phyloP scores from a whole-genome alignment of 1,140 invertebrate species.

The Camponotus pennsylvanicus region DNA sequence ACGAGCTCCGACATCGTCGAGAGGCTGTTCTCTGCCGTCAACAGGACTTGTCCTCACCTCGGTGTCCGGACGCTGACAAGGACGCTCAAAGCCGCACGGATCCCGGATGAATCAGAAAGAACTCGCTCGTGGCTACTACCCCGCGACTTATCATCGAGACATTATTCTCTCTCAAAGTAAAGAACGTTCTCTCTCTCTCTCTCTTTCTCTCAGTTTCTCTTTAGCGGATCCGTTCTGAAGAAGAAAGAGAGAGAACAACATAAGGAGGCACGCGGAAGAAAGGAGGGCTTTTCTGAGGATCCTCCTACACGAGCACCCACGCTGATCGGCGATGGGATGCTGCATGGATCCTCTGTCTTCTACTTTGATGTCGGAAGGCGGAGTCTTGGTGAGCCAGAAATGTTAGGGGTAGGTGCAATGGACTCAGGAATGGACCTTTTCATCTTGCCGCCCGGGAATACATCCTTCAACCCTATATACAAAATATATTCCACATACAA shows the following conservation, averaged over 20 bases:
- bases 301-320: constrained; percentile 81
- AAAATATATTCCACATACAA: no score
- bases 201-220: constrained; percentile 43
- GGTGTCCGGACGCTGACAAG: constrained; percentile 73
- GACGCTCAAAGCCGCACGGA: constrained; percentile 55
- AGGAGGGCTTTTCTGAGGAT: constrained; percentile 78
- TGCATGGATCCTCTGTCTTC: constrained; percentile 59
- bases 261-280: constrained; percentile 56
- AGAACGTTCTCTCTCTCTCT: constrained; percentile 19
- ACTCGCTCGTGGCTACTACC: constrained; percentile 77
- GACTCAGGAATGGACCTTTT: constrained; percentile 55
- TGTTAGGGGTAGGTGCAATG: constrained; percentile 47
- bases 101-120: constrained; percentile 73
- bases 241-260: constrained; percentile 40
- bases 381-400: constrained; percentile 61
- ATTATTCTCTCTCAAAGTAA: constrained; percentile 76
- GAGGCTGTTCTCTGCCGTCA: constrained; percentile 67
- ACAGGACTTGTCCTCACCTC: constrained; percentile 80
- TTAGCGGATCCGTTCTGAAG: constrained; percentile 23
- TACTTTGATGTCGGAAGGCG: constrained; percentile 61
- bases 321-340: constrained; percentile 58
- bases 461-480: background rate
- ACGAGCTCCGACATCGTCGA: constrained; percentile 70
- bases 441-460: constrained; percentile 18
- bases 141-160: constrained; percentile 82